Evolutionary conservation across 2,888 invertebrate species (phyloP).

Genomic region (Drosophila prostipennis): DNA sequence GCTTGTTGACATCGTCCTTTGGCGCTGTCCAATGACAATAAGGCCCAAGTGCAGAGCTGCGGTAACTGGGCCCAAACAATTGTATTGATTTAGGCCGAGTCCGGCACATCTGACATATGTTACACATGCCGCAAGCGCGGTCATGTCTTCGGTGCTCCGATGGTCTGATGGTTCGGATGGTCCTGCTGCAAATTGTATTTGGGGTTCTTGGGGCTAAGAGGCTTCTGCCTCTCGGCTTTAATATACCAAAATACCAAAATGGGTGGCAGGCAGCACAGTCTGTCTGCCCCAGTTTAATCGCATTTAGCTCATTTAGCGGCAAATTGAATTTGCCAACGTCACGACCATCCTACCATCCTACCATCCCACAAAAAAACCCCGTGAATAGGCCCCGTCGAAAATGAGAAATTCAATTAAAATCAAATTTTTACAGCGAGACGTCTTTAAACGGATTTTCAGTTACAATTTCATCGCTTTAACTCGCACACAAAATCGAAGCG

Average conservation of each 20-base stretch:
- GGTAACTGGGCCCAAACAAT: conserved; percentile 37
- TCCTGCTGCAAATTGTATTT: neutral
- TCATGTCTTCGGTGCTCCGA: conserved; percentile 7
- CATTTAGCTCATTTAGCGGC: conserved; percentile 74
- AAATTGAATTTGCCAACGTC: conserved; percentile 69
- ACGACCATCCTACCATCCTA: conserved; percentile 7
- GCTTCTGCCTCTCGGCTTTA: conserved; percentile 41
- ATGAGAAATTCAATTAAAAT: conserved; percentile 76
- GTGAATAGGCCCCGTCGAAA: conserved; percentile 46
- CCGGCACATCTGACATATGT: conserved; percentile 46
- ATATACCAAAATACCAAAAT: conserved; percentile 3
- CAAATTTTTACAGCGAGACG: conserved; percentile 59
- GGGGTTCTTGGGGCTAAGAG: conserved; percentile 14
- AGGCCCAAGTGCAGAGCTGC: conserved; percentile 49
- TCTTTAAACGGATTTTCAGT: conserved; percentile 60
- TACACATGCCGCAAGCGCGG: conserved; percentile 51
- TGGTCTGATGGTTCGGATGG: neutral
- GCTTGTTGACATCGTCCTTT: conserved; percentile 22
- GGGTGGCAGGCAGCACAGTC: conserved; percentile 4
- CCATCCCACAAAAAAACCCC: conserved; percentile 4
- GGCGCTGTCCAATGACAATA: conserved; percentile 44
- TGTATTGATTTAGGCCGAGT: conserved; percentile 60
- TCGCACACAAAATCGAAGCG: conserved; percentile 26
- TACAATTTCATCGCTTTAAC: conserved; percentile 43
- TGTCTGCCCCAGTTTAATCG: conserved; percentile 67